phyloP scores from a whole-genome alignment of 2,113 vertebrate genomes.

The Elephas maximus region DNA sequence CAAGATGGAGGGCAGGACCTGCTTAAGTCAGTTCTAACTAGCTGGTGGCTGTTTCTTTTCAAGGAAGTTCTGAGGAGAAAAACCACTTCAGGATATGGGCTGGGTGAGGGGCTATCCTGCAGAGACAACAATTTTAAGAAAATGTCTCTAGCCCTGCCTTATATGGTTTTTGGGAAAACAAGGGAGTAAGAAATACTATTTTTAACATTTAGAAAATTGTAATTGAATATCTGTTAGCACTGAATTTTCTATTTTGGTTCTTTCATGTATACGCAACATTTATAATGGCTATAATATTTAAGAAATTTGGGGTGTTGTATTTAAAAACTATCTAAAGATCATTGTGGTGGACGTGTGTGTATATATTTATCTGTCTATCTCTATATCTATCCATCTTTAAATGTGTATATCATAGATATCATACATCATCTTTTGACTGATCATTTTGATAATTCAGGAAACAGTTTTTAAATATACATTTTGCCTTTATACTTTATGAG shows the following conservation, averaged over 20 bases:
- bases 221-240: constrained; percentile 2
- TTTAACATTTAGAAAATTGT: constrained; percentile 48
- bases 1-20: too few species aligned
- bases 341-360: not conserved
- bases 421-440: not conserved
- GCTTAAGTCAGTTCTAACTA: too few species aligned
- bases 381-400: too few species aligned
- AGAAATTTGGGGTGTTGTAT: not conserved
- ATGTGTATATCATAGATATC: not conserved
- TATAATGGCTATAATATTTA: not conserved
- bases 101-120: too few species aligned
- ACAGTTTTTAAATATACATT: not conserved
- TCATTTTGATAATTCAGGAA: constrained; percentile 16
- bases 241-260: constrained; percentile 11
- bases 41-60: too few species aligned
- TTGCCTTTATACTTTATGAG: not conserved
- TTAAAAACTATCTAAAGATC: not conserved
- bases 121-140: too few species aligned
- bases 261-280: not conserved
- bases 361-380: not conserved
- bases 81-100: too few species aligned
- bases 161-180: not conserved
- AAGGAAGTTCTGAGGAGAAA: too few species aligned
- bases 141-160: too few species aligned
- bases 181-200: not conserved